Base-by-base conservation (phyloP, 1,140 invertebrate species). In the Euborellia annulipes region DNA sequence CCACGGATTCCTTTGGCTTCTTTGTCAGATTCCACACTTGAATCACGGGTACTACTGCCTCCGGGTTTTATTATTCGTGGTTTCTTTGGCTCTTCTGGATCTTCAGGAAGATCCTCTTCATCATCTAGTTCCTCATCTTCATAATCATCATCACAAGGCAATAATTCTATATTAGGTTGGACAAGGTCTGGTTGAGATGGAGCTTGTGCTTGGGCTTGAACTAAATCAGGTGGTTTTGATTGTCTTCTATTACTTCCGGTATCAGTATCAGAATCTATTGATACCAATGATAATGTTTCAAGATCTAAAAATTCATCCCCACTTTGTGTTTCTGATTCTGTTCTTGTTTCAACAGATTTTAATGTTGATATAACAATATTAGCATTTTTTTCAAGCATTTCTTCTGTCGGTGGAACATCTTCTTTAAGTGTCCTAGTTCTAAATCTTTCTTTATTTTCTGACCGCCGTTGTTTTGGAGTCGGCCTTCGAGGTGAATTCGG, bases 1-100 rank as follows among this genome's bases (percentile, higher is more conserved):
- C 85, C 86, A 41, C 85, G 66, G 21, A 92, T 74, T 1, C 62
- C 70, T 62, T 88, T 89, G 0, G 0, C 56, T 56, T 46, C 52
- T 1, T 46, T 40, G 16, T 59, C 57, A 0, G 60, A 63, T 22
- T 66, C 63, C 0, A 50, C 54, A 21, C 60, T 64, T 1, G 54
- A 21, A 38, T 64, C 62, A 11, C 60, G 63, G 58, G 36, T 60
- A 48, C 39, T 58, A 4, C 48, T 50, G 32, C 57, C 56, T 4
- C 49, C 48, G 1, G 73, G 73, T 55, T 79, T 80, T 0, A 70
- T 65, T 41, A 77, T 76, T 53, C 69, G 69, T n/a, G 71, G 65
- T 56, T 72, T 72, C 3, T 57, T 60, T 49, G 43, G 32, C 9
- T 22, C 34, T 9, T 38, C 18, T 21, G 3, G n/a, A 37, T 41